These are phyloP conservation scores for Pelobates fuscus DNA, from an alignment of 2,113 vertebrate species.

Conservation along the genomic window DNA sequence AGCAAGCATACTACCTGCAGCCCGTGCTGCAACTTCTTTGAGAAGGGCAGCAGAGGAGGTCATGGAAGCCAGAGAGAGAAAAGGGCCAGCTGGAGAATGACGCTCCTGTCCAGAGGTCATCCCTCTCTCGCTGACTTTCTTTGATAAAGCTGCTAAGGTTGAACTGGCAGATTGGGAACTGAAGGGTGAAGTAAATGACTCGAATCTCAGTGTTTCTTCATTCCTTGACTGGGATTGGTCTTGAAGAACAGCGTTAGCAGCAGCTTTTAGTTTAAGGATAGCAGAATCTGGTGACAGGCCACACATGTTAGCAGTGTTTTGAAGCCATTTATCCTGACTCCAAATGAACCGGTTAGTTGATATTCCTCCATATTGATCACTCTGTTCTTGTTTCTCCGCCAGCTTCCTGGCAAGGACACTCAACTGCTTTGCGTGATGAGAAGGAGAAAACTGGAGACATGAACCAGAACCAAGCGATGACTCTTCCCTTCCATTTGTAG, in stretches of 20 bases:
- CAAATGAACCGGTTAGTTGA: constrained; percentile 83
- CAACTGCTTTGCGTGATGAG: constrained; percentile 94
- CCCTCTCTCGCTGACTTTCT: constrained; percentile 96
- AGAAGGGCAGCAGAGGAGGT: constrained; percentile 96
- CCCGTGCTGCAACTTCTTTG: constrained; percentile 96
- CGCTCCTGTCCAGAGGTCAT: constrained; percentile 83
- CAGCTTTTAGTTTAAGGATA: constrained; percentile 96
- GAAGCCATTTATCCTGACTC: constrained; percentile 94
- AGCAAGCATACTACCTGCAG: constrained; percentile 89
- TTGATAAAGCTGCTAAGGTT: constrained; percentile 93
- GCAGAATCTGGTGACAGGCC: constrained; percentile 94
- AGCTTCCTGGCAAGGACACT: constrained; percentile 93
- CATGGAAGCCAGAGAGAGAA: constrained; percentile 95
- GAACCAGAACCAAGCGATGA: constrained; percentile 79
- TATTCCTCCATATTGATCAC: constrained; percentile 72
- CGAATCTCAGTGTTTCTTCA: constrained; percentile 88
- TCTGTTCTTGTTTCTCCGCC: constrained; percentile 83
- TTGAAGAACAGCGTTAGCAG: constrained; percentile 94
- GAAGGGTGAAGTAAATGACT: constrained; percentile 93
- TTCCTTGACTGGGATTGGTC: constrained; percentile 85
- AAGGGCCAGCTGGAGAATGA: constrained; percentile 84
- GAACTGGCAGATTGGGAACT: constrained; percentile 98
- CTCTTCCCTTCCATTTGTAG: constrained; percentile 76
- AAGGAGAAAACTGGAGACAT: constrained; percentile 81
- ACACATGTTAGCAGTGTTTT: constrained; percentile 78